Evolutionary conservation across 2,888 invertebrate species (phyloP), one percentile per base, ranked within the genome.

Genomic region (Pharmacophagus antenor): DNA sequence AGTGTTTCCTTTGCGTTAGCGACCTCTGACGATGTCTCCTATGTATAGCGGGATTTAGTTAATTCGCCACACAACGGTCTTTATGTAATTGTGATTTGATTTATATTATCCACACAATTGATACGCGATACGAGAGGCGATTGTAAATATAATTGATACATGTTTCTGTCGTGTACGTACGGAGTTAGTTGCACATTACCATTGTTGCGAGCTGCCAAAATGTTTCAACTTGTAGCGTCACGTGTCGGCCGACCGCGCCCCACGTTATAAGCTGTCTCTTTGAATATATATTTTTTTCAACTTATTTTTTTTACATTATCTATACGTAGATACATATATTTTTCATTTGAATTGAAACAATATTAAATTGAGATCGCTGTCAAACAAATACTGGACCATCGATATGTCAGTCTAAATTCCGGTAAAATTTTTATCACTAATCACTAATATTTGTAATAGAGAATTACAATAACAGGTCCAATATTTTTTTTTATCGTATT

Each of bases 171-270:
- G 73, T 79, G 73, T 70, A 74, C 73, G 73, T 70, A 74, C 73
- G 73, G 73, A 80, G 77, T 82, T 85, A 85, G 84, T 82, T 86
- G 88, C 88, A 88, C 88, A 88, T 88, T 87, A 88, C 88, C 86
- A 85, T 86, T 85, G 80, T 86, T 85, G 88, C 88, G 80, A 84
- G 86, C 88, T 88, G 89, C 89, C 89, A 90, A 89, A 90, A 85
- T 87, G 79, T 86, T 83, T 84, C 84, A 76, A 82, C 82, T 84
- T 85, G 78, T 88, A 84, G 85, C 82, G 77, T 66, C 62, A 60
- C 62, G 51, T 62, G 62, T 61, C 70, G 66, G 49, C 54, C 64
- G 66, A 67, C 63, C 62, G 53, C 66, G 70, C 70, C 44, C 67
- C 66, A 63, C 62, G 63, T 60, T 61, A 51, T 56, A 48, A 22